phyloP scores from a whole-genome alignment of 2,113 vertebrate genomes.

The Campylorhamphus procurvoides region DNA sequence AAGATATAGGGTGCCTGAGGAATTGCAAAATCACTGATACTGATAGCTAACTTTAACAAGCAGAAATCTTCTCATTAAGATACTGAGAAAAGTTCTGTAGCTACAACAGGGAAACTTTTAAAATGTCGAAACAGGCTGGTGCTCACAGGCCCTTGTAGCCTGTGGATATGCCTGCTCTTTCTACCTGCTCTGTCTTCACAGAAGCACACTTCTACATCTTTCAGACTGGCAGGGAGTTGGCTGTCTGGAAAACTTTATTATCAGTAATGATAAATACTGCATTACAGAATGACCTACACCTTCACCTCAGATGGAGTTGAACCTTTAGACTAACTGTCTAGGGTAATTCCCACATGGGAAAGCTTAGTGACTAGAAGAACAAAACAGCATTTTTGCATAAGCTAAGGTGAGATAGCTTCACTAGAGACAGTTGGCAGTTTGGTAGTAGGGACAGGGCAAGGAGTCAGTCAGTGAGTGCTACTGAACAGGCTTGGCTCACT shows the following conservation, averaged over 20 bases:
- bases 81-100: neutral
- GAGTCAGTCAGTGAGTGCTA: neutral
- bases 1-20: neutral
- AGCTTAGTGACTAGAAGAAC: neutral
- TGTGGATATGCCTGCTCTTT: neutral
- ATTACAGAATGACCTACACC: neutral
- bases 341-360: neutral
- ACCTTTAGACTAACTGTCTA: neutral
- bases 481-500: neutral
- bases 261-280: neutral
- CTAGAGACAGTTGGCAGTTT: neutral
- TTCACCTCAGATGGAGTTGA: neutral
- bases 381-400: fast-evolving
- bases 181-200: neutral
- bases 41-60: neutral
- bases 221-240: neutral
- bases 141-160: neutral
- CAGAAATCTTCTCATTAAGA: conserved; percentile 8
- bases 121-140: neutral
- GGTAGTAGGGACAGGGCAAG: neutral
- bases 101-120: neutral
- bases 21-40: neutral
- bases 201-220: neutral
- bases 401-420: neutral
- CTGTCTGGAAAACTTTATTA: neutral